Conservation (phyloP, 2,797 vertebrate genomes). For the Basileuterus tristriatus region DNA sequence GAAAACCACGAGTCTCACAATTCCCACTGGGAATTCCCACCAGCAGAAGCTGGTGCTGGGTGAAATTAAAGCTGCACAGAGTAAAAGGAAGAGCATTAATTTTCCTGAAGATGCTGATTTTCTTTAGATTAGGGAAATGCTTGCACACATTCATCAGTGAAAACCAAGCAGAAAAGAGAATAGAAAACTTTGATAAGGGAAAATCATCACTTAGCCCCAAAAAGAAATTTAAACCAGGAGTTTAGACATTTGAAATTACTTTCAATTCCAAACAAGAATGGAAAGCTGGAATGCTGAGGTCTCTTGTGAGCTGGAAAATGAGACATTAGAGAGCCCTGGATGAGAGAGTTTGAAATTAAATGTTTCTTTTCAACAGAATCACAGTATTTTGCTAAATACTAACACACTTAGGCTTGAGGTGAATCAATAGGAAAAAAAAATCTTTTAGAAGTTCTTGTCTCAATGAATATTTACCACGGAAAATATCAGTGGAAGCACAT, state of each 20-base stretch:
- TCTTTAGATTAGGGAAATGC: neutral
- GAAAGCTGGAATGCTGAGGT: neutral
- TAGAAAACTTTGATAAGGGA: neutral
- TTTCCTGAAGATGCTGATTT: neutral
- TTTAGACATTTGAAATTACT: neutral
- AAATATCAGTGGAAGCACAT: neutral
- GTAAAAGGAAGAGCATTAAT: neutral
- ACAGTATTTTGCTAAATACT: neutral
- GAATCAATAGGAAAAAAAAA: neutral
- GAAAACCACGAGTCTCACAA: neutral
- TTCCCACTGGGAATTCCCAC: neutral
- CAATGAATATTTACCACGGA: neutral
- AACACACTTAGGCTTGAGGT: neutral
- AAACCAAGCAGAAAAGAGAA: neutral
- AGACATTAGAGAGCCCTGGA: neutral
- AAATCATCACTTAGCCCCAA: neutral
- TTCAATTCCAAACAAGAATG: neutral
- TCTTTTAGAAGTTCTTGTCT: neutral
- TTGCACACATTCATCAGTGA: neutral
- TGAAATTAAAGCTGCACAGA: neutral
- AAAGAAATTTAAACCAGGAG: neutral
- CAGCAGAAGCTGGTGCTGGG: neutral
- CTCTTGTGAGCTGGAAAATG: neutral
- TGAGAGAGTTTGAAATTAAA: neutral
- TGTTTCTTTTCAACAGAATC: neutral